Evolutionary conservation across 2,113 vertebrate species (phyloP).

Genomic region (Salminus brasiliensis): DNA sequence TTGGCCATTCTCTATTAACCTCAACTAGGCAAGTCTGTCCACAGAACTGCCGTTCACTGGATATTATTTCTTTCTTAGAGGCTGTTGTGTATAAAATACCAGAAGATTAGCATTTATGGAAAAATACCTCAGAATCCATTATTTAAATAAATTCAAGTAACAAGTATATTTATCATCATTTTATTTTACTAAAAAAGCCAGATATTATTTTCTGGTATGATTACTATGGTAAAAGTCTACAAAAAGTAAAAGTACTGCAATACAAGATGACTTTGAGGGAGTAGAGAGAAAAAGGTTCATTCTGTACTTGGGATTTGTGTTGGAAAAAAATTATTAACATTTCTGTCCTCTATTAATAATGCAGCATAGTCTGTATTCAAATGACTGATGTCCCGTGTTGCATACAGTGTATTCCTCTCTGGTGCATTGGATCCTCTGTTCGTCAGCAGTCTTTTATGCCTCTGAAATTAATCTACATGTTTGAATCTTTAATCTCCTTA

Average conservation of each 20-base stretch:
- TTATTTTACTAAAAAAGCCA: too few relatives aligned
- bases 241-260: not conserved
- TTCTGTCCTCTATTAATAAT: not conserved
- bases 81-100: too few relatives aligned
- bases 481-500: slow-evolving; percentile 44
- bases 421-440: not conserved
- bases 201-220: too few relatives aligned
- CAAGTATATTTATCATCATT: too few relatives aligned
- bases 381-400: not conserved
- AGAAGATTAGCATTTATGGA: too few relatives aligned
- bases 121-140: too few relatives aligned
- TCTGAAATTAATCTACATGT: slow-evolving; percentile 43
- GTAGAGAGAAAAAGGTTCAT: not conserved
- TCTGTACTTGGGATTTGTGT: not conserved
- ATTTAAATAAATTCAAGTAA: too few relatives aligned
- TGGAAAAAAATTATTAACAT: not conserved
- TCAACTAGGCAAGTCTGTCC: too few relatives aligned
- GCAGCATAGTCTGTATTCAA: not conserved
- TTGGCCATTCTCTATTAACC: too few relatives aligned
- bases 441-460: slow-evolving; percentile 29
- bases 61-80: too few relatives aligned
- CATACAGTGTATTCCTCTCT: not conserved
- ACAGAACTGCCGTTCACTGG: too few relatives aligned
- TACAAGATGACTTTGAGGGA: not conserved
- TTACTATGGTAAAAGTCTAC: too few relatives aligned